Conservation (phyloP, 1,140 invertebrate species). For the Mylabris phalerata region DNA sequence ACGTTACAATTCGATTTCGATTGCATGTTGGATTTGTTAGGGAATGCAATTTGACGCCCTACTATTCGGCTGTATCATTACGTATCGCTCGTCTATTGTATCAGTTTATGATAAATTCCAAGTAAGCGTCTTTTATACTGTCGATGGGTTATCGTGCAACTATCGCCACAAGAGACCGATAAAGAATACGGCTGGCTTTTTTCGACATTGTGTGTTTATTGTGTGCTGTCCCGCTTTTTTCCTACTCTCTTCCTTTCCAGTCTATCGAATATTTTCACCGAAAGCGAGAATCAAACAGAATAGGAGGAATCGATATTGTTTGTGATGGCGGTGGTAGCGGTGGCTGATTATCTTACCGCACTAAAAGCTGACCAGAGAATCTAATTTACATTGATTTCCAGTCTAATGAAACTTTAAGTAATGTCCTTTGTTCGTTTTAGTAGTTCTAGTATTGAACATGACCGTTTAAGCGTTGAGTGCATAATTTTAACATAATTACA, state of each 20-base stretch:
- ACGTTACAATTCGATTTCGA: too few relatives aligned
- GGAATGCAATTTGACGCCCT: too few relatives aligned
- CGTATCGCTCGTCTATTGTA: too few relatives aligned
- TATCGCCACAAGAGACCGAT: too few relatives aligned
- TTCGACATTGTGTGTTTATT: too few relatives aligned
- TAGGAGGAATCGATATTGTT: slow-evolving; percentile 23
- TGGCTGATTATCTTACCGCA: slow-evolving; percentile 30
- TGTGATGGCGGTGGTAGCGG: neutral
- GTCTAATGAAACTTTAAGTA: slow-evolving; percentile 36
- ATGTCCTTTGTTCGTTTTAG: slow-evolving; percentile 24
- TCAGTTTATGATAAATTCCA: too few relatives aligned
- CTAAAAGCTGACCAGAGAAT: slow-evolving; percentile 36
- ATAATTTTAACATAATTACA: neutral
- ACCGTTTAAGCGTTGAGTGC: neutral
- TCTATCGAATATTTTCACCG: slow-evolving; percentile 27
- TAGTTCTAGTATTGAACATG: too few relatives aligned
- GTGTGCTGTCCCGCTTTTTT: neutral
- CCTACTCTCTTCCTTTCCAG: slow-evolving; percentile 13
- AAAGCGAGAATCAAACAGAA: slow-evolving; percentile 5
- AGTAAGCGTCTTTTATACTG: too few relatives aligned
- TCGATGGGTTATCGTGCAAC: too few relatives aligned
- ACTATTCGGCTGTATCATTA: too few relatives aligned
- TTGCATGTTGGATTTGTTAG: too few relatives aligned
- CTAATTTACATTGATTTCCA: slow-evolving; percentile 37
- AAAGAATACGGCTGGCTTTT: too few relatives aligned